phyloP scores from a whole-genome alignment of 2,797 vertebrate species.

The Sphenopsis melanotis region DNA sequence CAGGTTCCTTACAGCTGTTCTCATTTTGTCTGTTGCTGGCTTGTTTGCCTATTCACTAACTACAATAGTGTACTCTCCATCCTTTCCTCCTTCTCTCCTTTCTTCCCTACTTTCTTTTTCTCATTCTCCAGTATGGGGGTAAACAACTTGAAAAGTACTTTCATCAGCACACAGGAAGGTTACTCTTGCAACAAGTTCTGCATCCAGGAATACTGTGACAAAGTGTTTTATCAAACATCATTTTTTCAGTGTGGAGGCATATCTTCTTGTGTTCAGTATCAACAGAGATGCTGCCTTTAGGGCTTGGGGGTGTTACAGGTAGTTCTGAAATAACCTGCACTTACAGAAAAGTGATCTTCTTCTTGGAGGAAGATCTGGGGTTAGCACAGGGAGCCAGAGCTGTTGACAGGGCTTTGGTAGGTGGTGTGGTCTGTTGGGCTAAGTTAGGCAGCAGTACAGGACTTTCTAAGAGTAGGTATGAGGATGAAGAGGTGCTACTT shows the following conservation, averaged over 20 bases:
- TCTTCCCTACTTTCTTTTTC: background rate
- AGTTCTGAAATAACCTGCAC: background rate
- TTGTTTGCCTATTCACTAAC: conserved; percentile 14
- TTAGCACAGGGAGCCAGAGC: background rate
- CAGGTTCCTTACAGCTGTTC: background rate
- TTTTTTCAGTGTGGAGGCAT: background rate
- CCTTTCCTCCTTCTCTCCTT: background rate
- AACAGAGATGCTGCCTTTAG: background rate
- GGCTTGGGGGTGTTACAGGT: background rate
- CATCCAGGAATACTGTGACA: conserved; percentile 17
- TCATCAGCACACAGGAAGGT: background rate
- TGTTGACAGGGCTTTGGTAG: background rate
- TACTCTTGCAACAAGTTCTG: conserved; percentile 42
- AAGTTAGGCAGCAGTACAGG: background rate
- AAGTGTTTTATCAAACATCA: conserved; percentile 31
- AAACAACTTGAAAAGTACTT: conserved; percentile 20
- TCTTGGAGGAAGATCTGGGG: background rate
- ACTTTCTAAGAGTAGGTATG: conserved; percentile 15
- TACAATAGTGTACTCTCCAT: background rate
- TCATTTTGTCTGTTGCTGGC: conserved; percentile 39
- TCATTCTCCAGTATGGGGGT: background rate
- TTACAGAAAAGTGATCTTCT: background rate
- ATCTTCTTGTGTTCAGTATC: background rate
- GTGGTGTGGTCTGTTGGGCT: background rate
- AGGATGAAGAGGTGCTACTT: conserved; percentile 46